Evolutionary conservation across 1,140 invertebrate genomes (phyloP), one percentile per base, ranked within the genome.

Genomic region (Apis dorsata): DNA sequence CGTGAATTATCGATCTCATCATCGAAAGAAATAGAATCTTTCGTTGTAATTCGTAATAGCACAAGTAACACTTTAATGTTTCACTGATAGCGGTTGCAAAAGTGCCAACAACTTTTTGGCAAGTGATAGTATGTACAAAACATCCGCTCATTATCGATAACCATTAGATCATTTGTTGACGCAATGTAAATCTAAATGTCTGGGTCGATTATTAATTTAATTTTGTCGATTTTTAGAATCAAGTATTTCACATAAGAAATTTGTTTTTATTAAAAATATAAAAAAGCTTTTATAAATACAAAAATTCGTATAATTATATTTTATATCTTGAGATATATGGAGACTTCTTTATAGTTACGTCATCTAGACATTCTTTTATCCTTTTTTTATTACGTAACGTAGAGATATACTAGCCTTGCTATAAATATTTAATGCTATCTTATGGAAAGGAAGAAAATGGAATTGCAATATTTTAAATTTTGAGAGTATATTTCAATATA

Each of bases 41-140:
- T 19, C 13, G 62, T 28, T 4, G 24, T 11, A 19, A 66, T 66
- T 77, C 63, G 75, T 28, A 66, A 55, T 66, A 66, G 51, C 17
- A 7, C 34, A 44, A 19, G 19, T 28, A 53, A 28, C 1, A n/a
- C 34, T 34, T 55, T 8, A 62, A 51, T 28, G 55, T 53, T n/a
- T 12, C 65, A 13, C 55, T n/a, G 57, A 49, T 59, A n/a, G 53
- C 5, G 2, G 0, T 62, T 53, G 68, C 68, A 28, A n/a, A 63
- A 63, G 28, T 71, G 78, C 78, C 78, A 79, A 57, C 49, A 63
- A 1, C 68, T 53, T 79, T 17, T 72, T 79, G 68, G 68, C 78
- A 72, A 62, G 49, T 53, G 49, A 51, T n/a, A 8, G 21, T 19
- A 44, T 9, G 24, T 53, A 13, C 57, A 34, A 74, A 57, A 63